These are phyloP conservation scores for Wasmannia auropunctata DNA, from an alignment of 1,140 invertebrate species.

Conservation along the genomic window DNA sequence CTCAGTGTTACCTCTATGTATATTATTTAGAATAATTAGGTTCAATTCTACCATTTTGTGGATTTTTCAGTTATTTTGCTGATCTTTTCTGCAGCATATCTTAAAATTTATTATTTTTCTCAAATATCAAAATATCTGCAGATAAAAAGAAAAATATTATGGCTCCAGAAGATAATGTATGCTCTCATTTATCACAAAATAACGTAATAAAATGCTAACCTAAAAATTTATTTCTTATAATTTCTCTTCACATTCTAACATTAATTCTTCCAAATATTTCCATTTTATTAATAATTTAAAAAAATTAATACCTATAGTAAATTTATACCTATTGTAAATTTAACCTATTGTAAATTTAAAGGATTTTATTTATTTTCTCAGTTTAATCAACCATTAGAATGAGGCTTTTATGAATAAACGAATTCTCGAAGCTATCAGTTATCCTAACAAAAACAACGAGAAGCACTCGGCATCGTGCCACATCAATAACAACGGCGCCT, in stretches of 20 bases:
- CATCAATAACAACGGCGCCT: slow-evolving; percentile 27
- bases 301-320: background rate
- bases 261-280: background rate
- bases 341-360: background rate
- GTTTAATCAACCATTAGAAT: background rate
- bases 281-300: background rate
- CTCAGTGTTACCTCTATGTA: background rate
- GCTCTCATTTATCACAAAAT: background rate
- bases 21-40: slow-evolving; percentile 8
- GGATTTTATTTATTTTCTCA: background rate
- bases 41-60: background rate
- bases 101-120: background rate
- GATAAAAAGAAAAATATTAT: background rate
- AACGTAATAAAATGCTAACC: background rate
- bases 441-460: slow-evolving; percentile 10
- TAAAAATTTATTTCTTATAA: background rate
- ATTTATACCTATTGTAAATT: background rate
- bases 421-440: slow-evolving; percentile 14
- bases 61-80: background rate
- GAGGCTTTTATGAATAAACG: background rate
- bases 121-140: background rate
- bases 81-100: background rate
- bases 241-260: background rate
- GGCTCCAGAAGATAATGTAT: background rate
- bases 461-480: background rate